Base-by-base conservation (phyloP, 2,113 vertebrate species). In the Dipodomys spectabilis region DNA sequence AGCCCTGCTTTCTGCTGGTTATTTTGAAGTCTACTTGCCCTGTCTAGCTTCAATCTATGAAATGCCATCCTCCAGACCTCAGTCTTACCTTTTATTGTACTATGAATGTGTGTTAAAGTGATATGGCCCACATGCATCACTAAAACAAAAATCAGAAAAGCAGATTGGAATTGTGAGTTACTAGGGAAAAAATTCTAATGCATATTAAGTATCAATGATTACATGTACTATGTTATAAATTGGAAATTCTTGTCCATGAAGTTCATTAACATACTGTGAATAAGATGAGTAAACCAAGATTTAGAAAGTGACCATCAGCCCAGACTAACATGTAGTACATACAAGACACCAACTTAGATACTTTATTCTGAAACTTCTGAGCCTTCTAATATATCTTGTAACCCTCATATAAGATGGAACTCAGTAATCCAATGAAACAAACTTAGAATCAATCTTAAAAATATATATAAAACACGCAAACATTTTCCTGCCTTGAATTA, bases 231-330 rank as follows among this genome's bases (percentile, higher is more conserved):
- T 62, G 75, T 20, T 87, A 74, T 67, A 86, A 75, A 53, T 64
- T 77, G 75, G 45, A 2, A 45, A 0, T 0, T 83, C 88, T 75
- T 28, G 5, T 19, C n/a, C 64, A 84, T 84, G 87, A 90, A 71
- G 8, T 91, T 80, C 45, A 75, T 16, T n/a, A 27, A 0, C 23
- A 73, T 27, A 6, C 7, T 82, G 57, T 92, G 10, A 90, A 73
- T 87, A 69, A 79, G 77, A 77, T 88, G 60, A 83, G 16, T 83
- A 80, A 92, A 62, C 3, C 9, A 95, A 78, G 16, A 84, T 88
- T 96, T 39, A 93, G 35, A 72, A 23, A 80, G 19, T 72, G 60
- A 67, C 73, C 57, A 49, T 81, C 75, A 88, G 28, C n/a, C 6
- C 20, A 90, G 64, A 86, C 6, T 68, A 72, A 75, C 2, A 74